phyloP scores from a whole-genome alignment of 2,113 vertebrate genomes.

The Bos taurus region DNA sequence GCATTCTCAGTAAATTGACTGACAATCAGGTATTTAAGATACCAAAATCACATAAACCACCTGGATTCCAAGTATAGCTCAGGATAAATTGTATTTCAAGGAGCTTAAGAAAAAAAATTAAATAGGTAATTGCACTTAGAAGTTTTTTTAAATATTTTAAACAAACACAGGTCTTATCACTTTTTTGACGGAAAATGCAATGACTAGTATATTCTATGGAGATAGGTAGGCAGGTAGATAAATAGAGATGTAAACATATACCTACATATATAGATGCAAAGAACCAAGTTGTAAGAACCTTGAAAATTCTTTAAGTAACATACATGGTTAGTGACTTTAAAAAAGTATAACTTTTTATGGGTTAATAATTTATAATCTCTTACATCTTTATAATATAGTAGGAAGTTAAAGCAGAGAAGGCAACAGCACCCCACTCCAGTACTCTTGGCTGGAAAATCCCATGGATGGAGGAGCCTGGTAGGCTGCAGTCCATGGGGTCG shows the following conservation, averaged over 20 bases:
- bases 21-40: background rate
- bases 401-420: background rate
- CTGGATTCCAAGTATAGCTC: background rate
- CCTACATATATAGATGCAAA: background rate
- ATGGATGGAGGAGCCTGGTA: no score
- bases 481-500: no score
- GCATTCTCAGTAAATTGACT: background rate
- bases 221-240: background rate
- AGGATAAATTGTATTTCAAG: background rate
- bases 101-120: background rate
- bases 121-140: background rate
- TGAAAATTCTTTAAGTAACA: background rate
- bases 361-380: background rate
- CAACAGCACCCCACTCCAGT: no score
- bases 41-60: background rate
- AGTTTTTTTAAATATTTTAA: background rate
- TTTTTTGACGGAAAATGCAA: background rate
- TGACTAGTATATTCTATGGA: background rate
- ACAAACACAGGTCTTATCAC: background rate
- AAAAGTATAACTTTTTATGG: background rate
- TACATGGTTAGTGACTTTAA: background rate
- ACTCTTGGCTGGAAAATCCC: no score
- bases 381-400: conserved; percentile 17
- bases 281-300: background rate
- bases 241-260: background rate